A percentile compares a stretch with the other conserved stretches of the same genome.
phyloP scores from a whole-genome alignment of 1,140 invertebrate genomes.

The Oedothorax gibbosus region DNA sequence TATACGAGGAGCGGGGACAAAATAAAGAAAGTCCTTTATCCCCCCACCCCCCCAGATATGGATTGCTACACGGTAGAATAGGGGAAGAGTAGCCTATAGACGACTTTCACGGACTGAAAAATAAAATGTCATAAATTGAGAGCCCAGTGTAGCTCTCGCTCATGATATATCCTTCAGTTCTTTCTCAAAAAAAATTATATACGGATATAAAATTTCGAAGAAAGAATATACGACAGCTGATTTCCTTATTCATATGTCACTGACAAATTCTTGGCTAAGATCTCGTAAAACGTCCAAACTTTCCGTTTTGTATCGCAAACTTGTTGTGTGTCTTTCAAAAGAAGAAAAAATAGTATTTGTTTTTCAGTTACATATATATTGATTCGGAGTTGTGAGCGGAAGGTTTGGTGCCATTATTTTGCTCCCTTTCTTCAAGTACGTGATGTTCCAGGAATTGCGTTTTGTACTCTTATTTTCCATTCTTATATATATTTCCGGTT shows the following conservation, averaged over 20 bases:
- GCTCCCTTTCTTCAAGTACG: constrained; percentile 17
- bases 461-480: constrained; percentile 26
- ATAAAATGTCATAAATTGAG: constrained; percentile 55
- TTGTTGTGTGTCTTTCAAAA: constrained; percentile 34
- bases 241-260: constrained; percentile 58
- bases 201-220: constrained; percentile 49
- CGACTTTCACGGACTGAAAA: constrained; percentile 30
- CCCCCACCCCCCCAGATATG: constrained; percentile 15
- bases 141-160: constrained; percentile 30
- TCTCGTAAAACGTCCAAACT: constrained; percentile 51
- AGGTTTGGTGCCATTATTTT: constrained; percentile 23
- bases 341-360: constrained; percentile 2
- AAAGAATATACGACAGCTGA: constrained; percentile 54
- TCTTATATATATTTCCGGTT: constrained; percentile 2
- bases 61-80: constrained; percentile 9
- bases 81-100: background rate
- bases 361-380: background rate
- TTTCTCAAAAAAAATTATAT: constrained; percentile 44
- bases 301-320: constrained; percentile 40
- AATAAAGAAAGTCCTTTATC: constrained; percentile 20
- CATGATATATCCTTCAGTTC: constrained; percentile 33
- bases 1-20: constrained; percentile 25
- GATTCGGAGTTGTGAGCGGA: constrained; percentile 1
- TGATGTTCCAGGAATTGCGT: constrained; percentile 19
- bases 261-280: constrained; percentile 59